Evolutionary conservation across 1,140 invertebrate species (phyloP), one percentile per base, ranked within the genome.

Genomic region (Gryon sp.): DNA sequence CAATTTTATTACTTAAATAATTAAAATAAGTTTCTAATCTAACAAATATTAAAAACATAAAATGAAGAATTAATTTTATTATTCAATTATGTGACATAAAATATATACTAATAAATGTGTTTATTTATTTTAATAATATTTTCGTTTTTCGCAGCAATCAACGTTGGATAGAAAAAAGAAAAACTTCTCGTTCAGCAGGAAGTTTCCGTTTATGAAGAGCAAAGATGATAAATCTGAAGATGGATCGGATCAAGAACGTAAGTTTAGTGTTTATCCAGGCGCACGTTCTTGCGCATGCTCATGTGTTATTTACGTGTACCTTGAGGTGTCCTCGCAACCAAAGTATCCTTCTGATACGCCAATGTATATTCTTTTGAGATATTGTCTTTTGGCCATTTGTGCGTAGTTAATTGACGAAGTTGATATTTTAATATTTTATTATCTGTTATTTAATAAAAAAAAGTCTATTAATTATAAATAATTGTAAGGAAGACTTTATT

Each of bases 121-220:
- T 24, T 7, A 7, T 3, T 24, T 7, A 24, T 24, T 4, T 24
- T 24, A 24, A 24, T 24, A 7, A 24, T 24, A n/a, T 24, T 7
- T 3, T 24, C 22, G 22, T 24, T 24, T 7, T 34, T 34, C n/a
- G 78, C 90, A 96, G 93, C 95, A 96, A 92, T 97, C 95, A 76
- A 97, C 96, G 7, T 90, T 98, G 83, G 96, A 98, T 88, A 92
- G 96, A 82, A 98, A 97, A 91, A 99, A 99, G 92, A 99, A 99
- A 88, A 98, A 98, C 84, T 96, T 98, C 84, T 97, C 97, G 65
- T 99, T 99, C 90, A 98, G 97, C 83, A 92, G 97, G 86, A 97
- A 97, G 89, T 99, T 99, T 89, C 97, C 98, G 11, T 99, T 99
- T 89, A 98, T 99, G 95, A 97, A 97, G 91, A 98, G 97, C 90